Base-by-base conservation (phyloP, 2,888 invertebrate genomes). In the Acleris cristana region DNA sequence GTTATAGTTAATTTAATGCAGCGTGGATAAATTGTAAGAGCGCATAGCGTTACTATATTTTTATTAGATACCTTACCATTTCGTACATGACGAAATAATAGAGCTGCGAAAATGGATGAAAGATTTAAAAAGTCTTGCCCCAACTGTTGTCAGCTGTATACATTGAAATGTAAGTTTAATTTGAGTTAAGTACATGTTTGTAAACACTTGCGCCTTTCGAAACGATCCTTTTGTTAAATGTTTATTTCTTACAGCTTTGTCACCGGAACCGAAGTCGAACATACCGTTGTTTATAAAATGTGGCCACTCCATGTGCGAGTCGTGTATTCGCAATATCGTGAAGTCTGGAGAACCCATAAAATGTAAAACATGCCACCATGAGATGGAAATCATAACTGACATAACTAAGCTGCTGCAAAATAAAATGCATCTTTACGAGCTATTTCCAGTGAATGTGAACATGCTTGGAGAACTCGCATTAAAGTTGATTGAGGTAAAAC, bases 261-360 rank as follows among this genome's bases (percentile, higher is more conserved):
- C 57, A 5, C 26, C 52, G 45, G 66, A 57, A 19, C 18, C 7
- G n/a, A 53, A 30, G 6, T 52, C 26, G n/a, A 66, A 62, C 21
- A 62, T 66, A 52, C 66, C 66, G 0, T 16, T 66, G 16, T 62
- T 66, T 57, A 30, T 66, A 62, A 66, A 66, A 66, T 66, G 66
- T 23, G 66, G 66, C 1, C 66, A 66, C 19, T 57, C 57, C 3
- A 48, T 66, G 21, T 66, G 66, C 62, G 66, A 66, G 53, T 34
- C n/a, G 10, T 66, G 66, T 26, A 18, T 66, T n/a, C 66, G 57
- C 34, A 66, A 57, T 2, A 48, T 62, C 18, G 14, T 66, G 8
- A 57, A 57, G 12, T 45, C n/a, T 18, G 61, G 57, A 6, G 23
- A 66, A 18, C 62, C 48, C 14, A 52, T 66, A 10, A 26, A 52